These are phyloP conservation scores for Agraylea sexmaculata DNA, from an alignment of 1,140 invertebrate genomes.

Conservation along the genomic window DNA sequence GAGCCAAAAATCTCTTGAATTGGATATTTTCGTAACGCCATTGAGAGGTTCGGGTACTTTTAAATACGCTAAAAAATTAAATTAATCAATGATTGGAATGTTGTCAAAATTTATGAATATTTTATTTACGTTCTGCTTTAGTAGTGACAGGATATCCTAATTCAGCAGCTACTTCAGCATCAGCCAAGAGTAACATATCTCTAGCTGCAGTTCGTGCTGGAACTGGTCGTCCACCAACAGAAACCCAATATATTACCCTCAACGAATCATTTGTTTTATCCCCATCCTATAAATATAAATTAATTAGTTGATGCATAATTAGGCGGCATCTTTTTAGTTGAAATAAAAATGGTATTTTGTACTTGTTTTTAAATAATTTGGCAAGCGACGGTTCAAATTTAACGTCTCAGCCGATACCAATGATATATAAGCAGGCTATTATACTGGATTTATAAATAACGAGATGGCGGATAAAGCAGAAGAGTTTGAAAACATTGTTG, in stretches of 20 bases:
- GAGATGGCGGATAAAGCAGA: no score
- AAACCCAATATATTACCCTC: slow-evolving; percentile 62
- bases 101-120: neutral
- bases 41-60: slow-evolving; percentile 49
- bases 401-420: no score
- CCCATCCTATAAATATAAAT: slow-evolving; percentile 9
- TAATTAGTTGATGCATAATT: slow-evolving; percentile 5
- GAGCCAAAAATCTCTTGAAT: slow-evolving; percentile 47
- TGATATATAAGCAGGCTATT: no score
- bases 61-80: slow-evolving; percentile 49
- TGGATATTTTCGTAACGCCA: slow-evolving; percentile 44
- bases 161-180: slow-evolving; percentile 59
- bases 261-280: slow-evolving; percentile 13
- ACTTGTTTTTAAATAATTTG: no score
- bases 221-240: slow-evolving; percentile 62
- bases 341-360: no score
- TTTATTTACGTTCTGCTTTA: slow-evolving; percentile 66
- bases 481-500: no score
- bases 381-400: no score
- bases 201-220: slow-evolving; percentile 62
- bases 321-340: no score
- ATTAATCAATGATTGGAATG: neutral
- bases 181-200: slow-evolving; percentile 63
- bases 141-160: slow-evolving; percentile 64
- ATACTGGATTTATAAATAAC: no score